phyloP scores from a whole-genome alignment of 2,113 vertebrate genomes.

The Malurus cyaneus region DNA sequence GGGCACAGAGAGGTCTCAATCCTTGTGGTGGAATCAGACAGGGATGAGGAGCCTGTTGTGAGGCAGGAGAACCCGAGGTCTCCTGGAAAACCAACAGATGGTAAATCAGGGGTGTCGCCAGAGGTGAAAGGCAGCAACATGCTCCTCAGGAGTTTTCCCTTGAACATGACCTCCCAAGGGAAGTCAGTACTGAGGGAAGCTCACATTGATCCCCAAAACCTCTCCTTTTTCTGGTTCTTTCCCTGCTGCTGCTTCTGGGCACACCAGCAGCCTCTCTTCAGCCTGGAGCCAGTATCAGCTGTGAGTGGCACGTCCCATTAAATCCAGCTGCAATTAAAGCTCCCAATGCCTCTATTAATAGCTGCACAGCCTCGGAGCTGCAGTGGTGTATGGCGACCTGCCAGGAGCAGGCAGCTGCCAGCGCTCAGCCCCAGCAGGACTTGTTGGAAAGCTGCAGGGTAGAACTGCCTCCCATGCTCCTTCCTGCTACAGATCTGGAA shows the following conservation, averaged over 20 bases:
- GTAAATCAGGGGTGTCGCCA: not conserved
- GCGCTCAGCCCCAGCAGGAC: not conserved
- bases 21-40: not conserved
- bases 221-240: not conserved
- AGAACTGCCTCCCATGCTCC: not conserved
- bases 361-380: not conserved
- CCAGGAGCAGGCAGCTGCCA: slow-evolving; percentile 40
- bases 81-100: not conserved
- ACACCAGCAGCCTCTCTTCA: not conserved
- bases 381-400: not conserved
- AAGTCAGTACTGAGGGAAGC: not conserved
- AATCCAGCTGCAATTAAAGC: slow-evolving; percentile 28
- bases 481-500: not conserved
- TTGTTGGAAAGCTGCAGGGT: not conserved
- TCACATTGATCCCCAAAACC: not conserved
- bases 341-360: slow-evolving; percentile 38
- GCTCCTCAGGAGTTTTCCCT: not conserved
- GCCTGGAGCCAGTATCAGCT: not conserved
- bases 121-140: not conserved
- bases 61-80: not conserved
- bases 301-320: not conserved
- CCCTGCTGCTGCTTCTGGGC: not conserved
- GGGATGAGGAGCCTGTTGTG: not conserved
- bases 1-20: not conserved
- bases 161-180: not conserved